Evolutionary conservation across 2,797 vertebrate genomes (phyloP).

Genomic region (Eulemur mongoz): DNA sequence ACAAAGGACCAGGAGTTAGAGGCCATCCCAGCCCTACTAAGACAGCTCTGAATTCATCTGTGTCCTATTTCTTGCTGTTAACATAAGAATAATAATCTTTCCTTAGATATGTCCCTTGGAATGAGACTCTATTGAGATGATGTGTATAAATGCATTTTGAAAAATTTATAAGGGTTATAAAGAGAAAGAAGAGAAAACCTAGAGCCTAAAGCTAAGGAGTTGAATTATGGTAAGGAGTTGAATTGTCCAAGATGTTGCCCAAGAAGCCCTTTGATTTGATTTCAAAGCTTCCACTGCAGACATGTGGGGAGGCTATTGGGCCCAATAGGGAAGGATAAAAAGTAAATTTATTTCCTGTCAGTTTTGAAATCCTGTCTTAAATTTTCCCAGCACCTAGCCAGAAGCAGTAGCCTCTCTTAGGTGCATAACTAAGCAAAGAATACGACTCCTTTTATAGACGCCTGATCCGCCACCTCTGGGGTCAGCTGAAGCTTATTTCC

Average conservation of each 20-base stretch:
- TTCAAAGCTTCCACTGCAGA: neutral
- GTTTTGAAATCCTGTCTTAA: conserved; percentile 42
- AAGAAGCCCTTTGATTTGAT: neutral
- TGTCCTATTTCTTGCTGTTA: neutral
- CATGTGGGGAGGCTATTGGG: neutral
- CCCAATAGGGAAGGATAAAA: neutral
- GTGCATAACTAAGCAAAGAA: neutral
- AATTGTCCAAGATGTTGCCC: neutral
- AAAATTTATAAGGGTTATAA: neutral
- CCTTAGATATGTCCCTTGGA: neutral
- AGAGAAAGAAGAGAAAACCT: conserved; percentile 1
- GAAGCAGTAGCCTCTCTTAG: neutral
- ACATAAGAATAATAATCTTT: neutral
- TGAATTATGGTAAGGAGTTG: neutral
- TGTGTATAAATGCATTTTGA: neutral
- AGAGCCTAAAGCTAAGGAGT: neutral
- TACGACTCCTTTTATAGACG: neutral
- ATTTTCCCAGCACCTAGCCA: neutral
- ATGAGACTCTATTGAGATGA: neutral
- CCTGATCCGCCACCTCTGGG: neutral
- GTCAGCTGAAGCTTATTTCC: conserved; percentile 2
- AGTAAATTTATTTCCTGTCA: neutral
- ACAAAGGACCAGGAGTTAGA: neutral
- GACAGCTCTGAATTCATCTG: neutral
- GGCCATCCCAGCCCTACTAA: neutral